A percentile compares a stretch with the other conserved stretches of the same genome.
phyloP scores from a whole-genome alignment of 2,888 invertebrate species.

The Zootermopsis nevadensis region DNA sequence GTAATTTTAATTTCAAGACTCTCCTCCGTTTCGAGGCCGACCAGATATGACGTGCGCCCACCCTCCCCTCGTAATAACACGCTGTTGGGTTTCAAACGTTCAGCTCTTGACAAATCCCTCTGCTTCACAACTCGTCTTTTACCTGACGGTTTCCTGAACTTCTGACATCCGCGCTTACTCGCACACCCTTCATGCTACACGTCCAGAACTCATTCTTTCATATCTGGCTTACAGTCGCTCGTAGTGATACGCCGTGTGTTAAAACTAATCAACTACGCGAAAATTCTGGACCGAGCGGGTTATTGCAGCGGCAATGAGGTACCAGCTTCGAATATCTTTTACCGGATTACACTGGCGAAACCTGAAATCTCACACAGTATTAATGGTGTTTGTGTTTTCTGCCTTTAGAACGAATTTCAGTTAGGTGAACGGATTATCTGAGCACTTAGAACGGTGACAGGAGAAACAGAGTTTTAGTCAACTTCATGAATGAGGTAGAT shows the following conservation, averaged over 20 bases:
- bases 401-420: too few species aligned
- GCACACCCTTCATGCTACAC: neutral
- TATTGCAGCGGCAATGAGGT: too few species aligned
- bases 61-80: neutral
- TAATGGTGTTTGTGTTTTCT: too few species aligned
- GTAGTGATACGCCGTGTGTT: neutral
- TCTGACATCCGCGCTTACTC: neutral
- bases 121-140: neutral
- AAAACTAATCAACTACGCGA: too few species aligned
- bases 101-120: neutral
- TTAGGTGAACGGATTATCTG: too few species aligned
- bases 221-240: neutral
- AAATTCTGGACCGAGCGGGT: too few species aligned
- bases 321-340: too few species aligned
- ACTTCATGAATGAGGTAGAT: too few species aligned
- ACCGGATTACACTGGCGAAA: too few species aligned
- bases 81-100: neutral
- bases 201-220: neutral
- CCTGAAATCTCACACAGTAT: too few species aligned
- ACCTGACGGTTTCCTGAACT: conserved; percentile 8
- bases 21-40: neutral
- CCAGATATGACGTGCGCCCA: neutral
- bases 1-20: neutral
- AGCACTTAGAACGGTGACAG: too few species aligned
- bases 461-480: too few species aligned